Evolutionary conservation across 2,113 vertebrate genomes (phyloP), one percentile per base, ranked within the genome.

Genomic region (Ivindomyrus marchei): DNA sequence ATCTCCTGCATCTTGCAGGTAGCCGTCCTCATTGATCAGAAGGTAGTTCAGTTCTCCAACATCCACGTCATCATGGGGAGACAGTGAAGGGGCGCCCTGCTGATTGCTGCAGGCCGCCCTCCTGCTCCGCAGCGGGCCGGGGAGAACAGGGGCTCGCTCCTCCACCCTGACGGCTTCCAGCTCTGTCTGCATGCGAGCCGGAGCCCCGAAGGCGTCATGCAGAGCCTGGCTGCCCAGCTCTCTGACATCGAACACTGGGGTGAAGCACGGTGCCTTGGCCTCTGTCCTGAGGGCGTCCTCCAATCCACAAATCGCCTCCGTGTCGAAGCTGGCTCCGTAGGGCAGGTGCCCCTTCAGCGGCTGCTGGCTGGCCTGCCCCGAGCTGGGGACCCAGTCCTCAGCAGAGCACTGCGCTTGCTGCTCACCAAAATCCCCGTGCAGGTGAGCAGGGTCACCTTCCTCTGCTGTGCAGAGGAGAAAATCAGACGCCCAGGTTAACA

Each of bases 11-110:
- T 95, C 94, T 92, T 96, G 95, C 36, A 96, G 91, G 91, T 94
- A 96, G 0, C 96, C 96, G 15, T 96, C 94, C 89, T 96, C 95
- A 21, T 96, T 96, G 62, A 96, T 96, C 85, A 96, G 90, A 21
- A 96, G 92, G 90, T 95, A 96, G 93, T 92, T 94, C 24, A 95
- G 92, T 31, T 93, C 93, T 50, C 93, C 90, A 5, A 92, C 93
- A 45, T 93, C 91, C 4, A 91, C 17, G 13, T 91, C 92, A 42
- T 91, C 91, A 36, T 93, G 88, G 91, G 91, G 66, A 90, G 92
- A 46, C n/a, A 90, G 74, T 7, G 62, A 31, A 24, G 52, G 21
- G 13, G 91, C 89, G 21, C 85, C 62, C 0, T 24, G 86, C 11
- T 13, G 80, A 6, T 56, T 80, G 0, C 74, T 36, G 66, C 80